Base-by-base conservation (phyloP, 2,113 vertebrate species). In the Xenopus tropicalis region DNA sequence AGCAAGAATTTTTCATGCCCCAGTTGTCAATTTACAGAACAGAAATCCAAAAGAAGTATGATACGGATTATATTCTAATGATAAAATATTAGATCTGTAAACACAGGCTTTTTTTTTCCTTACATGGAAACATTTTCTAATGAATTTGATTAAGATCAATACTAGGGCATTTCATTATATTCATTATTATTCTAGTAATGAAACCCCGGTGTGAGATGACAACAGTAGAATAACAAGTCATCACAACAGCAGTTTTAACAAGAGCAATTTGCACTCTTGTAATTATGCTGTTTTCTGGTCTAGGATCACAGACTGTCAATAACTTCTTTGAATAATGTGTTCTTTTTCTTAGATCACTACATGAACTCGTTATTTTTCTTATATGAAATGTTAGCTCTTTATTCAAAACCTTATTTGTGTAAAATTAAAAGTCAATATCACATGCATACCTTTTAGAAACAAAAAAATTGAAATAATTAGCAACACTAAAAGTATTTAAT, bases 231-330 rank as follows among this genome's bases (percentile, higher is more conserved):
- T 88, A 89, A 87, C 89, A 89, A 90, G 88, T 92, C 89, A 85
- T 90, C 87, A 85, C 87, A 89, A 87, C 87, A 82, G 87, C 85
- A 85, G 86, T 88, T 89, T 87, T 90, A 90, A 92, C 88, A 89
- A 90, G 90, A 87, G 88, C 87, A 90, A 88, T 86, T 86, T 87
- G 85, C 80, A 80, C 80, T 79, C 82, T 37, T 37, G 29, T 37
- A 37, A 37, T 37, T 37, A 37, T 37, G 29, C 29, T 37, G 29
- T 37, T 37, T 37, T 37, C 84, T 88, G 83, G 82, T 89, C 86
- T 87, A 80, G 84, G 83, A 89, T 88, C 86, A 86, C 88, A 91
- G 87, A 89, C 89, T 90, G 89, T 91, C 86, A 82, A 90, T 89
- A 91, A 91, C 87, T 82, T 81, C 78, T 75, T 84, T 89, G 88